A percentile compares a stretch with the other conserved stretches of the same genome.
Evolutionary conservation across 1,140 invertebrate species (phyloP).

Genomic region (Calycopis cecrops): DNA sequence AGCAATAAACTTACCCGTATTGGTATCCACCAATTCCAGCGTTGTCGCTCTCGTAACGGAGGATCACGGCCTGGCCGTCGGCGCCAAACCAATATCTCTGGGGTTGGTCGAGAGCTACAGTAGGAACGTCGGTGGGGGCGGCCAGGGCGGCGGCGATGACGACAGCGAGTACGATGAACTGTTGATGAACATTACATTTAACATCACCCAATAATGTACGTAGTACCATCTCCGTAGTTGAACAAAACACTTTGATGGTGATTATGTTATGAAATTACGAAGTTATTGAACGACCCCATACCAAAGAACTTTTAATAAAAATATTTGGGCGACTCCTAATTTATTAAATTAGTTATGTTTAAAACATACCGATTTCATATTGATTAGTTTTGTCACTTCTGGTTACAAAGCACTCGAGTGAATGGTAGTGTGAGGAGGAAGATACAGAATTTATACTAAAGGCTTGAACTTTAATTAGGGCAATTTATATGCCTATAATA

Average conservation of each 20-base stretch:
- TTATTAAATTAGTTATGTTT: too few species aligned
- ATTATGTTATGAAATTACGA: too few species aligned
- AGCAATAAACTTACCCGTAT: conserved; percentile 65
- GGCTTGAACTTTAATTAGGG: too few species aligned
- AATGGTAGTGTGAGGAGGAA: conserved; percentile 46
- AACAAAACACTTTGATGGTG: too few species aligned
- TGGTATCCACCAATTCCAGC: conserved; percentile 60
- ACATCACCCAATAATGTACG: too few species aligned
- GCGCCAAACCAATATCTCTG: too few species aligned
- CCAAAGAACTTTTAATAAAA: too few species aligned
- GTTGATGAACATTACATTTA: conserved; percentile 12
- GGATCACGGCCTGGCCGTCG: conserved; percentile 45
- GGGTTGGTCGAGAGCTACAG: too few species aligned
- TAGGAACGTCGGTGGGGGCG: conserved; percentile 42
- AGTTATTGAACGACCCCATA: too few species aligned
- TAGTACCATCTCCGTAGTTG: too few species aligned
- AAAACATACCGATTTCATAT: conserved; percentile 69
- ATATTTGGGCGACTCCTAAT: too few species aligned
- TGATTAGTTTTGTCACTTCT: conserved; percentile 39
- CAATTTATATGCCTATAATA: too few species aligned
- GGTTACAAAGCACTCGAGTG: conserved; percentile 43
- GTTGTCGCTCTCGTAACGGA: conserved; percentile 55
- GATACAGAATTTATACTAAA: conserved; percentile 45
- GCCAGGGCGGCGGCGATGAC: conserved; percentile 69
- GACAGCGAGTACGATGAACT: conserved; percentile 65